Evolutionary conservation across 1,140 invertebrate genomes (phyloP), one percentile per base, ranked within the genome.

Genomic region (Calycopis cecrops): DNA sequence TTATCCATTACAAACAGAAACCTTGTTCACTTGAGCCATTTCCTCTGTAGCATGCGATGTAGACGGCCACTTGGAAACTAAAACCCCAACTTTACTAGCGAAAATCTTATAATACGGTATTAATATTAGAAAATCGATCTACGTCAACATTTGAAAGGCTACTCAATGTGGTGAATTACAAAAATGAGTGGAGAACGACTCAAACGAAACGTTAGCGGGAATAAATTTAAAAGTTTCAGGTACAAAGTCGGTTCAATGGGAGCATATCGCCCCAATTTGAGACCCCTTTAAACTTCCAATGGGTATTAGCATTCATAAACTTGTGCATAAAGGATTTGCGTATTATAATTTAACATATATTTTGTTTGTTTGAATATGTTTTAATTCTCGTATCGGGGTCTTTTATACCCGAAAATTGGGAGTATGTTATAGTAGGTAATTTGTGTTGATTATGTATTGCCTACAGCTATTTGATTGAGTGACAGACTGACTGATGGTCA

Each of bases 201-300:
- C 42, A 48, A 55, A 59, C 34, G 57, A 60, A 58, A 61, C 60
- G 40, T 16, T 14, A 12, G 40, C 58, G 48, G 63, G 40, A 66
- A 66, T 66, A 66, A 66, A 66, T 66, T 66, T 62, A 59, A 63
- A 66, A 66, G 55, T 66, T 66, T 56, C 48, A 57, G 63, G 55
- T 63, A 57, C 63, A 52, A 55, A 62, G 57, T 59, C 57, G 38
- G 62, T 66, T 66, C 60, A 62, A 66, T 62, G 52, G 57, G 57
- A 62, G 61, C 56, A 65, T 57, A 65, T 47, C 60, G 57, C 52
- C 55, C 57, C 57, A 65, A 60, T 65, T 65, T 65, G 54, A 58
- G 53, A 57, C 44, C 34, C 58, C 52, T 56, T 61, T 59, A 42
- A 47, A 49, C 35, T 57, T 52, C 54, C 50, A 55, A 37, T 62